phyloP scores from a whole-genome alignment of 2,888 invertebrate genomes.

The Sphaerophoria taeniata region DNA sequence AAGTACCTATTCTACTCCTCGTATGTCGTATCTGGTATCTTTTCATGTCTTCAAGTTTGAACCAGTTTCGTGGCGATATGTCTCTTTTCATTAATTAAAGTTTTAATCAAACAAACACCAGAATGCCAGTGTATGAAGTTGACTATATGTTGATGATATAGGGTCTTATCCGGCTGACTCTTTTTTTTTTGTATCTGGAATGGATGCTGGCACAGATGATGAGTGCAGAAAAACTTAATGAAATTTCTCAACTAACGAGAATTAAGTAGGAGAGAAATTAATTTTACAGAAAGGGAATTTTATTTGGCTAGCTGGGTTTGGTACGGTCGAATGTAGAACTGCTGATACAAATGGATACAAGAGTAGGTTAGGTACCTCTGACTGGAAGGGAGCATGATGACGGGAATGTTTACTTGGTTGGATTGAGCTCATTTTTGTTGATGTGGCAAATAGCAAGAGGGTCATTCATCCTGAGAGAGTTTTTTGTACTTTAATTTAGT shows the following conservation, averaged over 20 bases:
- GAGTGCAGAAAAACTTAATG: constrained; percentile 28
- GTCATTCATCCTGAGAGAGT: constrained; percentile 35
- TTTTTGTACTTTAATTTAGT: constrained; percentile 47
- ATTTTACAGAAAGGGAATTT: constrained; percentile 31
- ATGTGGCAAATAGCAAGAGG: background rate
- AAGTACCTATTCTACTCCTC: too few relatives aligned
- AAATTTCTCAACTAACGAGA: constrained; percentile 32
- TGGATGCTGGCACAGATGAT: constrained; percentile 3
- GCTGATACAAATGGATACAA: background rate
- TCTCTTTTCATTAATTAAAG: constrained; percentile 68
- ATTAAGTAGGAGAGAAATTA: constrained; percentile 9
- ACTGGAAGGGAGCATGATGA: too few relatives aligned
- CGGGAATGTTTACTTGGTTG: constrained; percentile 4
- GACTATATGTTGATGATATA: constrained; percentile 18
- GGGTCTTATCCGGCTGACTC: background rate
- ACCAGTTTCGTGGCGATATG: constrained; percentile 52
- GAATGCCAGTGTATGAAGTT: constrained; percentile 22
- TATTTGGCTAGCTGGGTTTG: constrained; percentile 40
- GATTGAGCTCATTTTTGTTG: constrained; percentile 9
- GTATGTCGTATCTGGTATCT: too few relatives aligned
- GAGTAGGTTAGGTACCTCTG: background rate
- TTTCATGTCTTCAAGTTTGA: constrained; percentile 22
- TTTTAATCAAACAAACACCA: constrained; percentile 70
- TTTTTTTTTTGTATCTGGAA: constrained; percentile 22
- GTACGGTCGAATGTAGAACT: constrained; percentile 1